Evolutionary conservation across 2,888 invertebrate genomes (phyloP), one percentile per base, ranked within the genome.

Genomic region (Dryocosmus kuriphilus): DNA sequence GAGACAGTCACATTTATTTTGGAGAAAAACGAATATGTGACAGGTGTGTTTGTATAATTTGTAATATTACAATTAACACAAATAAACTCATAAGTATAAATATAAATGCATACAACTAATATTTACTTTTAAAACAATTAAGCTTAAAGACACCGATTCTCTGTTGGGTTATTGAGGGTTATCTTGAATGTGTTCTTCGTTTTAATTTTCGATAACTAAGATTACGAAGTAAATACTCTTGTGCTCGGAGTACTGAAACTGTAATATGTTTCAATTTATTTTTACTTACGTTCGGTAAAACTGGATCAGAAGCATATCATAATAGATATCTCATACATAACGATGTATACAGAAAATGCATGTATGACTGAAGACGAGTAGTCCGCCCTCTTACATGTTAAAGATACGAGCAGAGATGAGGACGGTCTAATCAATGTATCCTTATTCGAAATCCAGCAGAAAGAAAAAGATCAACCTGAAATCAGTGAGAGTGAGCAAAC

Each of bases 121-220:
- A 11, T 38, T 38, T 38, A 9, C 7, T 38, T 9, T 38, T 8
- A 38, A 8, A 1, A 11, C 38, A 8, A 8, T 38, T 38, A 60
- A 60, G 60, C 27, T 60, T 24, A 60, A 60, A 6, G 60, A 27
- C 60, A 60, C 60, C 60, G 60, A 60, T 60, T 60, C 60, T 60
- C 60, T 60, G 1, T 60, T 60, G 60, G 60, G 60, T 60, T 27
- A 16, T 60, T 14, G 22, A 9, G 9, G 9, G 9, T 60, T 6
- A 1, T 16, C 14, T 57, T 60, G 60, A 14, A 60, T 60, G 60
- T 60, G 16, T 60, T 60, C 60, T 60, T 60, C 9, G 9, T 27
- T 60, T 8, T 24, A 27, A 60, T 7, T 11, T 8, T 6, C 0
- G 60, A 38, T 38, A 38, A 38, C 38, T 38, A 38, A 38, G 38